phyloP scores from a whole-genome alignment of 2,113 vertebrate species.

The Argyrosomus japonicus region DNA sequence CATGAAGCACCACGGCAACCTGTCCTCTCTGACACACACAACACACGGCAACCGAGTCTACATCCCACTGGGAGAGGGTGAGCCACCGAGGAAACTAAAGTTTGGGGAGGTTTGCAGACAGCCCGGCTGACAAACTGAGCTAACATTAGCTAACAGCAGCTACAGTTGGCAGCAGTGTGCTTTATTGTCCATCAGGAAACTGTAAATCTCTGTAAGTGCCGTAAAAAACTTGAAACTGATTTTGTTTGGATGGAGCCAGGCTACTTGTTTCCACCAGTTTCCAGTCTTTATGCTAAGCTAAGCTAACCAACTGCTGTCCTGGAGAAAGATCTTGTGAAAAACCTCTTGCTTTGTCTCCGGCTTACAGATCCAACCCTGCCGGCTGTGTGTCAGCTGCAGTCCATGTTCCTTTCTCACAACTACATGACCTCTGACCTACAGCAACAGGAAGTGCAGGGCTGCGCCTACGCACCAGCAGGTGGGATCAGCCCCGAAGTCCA shows the following conservation, averaged over 20 bases:
- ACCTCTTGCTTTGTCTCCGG: background rate
- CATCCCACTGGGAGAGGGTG: constrained; percentile 82
- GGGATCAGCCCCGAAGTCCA: constrained; percentile 77
- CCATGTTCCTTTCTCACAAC: constrained; percentile 80
- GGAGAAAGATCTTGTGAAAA: background rate
- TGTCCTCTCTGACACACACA: constrained; percentile 83
- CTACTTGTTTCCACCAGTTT: too few species aligned
- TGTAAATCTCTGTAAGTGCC: too few species aligned
- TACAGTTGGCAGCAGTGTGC: too few species aligned
- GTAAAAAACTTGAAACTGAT: too few species aligned
- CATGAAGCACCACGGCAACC: constrained; percentile 70
- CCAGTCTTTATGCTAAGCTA: too few species aligned
- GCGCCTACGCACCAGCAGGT: constrained; percentile 17
- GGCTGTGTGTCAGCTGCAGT: constrained; percentile 77
- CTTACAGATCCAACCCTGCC: constrained; percentile 77
- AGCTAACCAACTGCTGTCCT: too few species aligned
- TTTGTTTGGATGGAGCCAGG: too few species aligned
- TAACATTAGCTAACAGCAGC: too few species aligned
- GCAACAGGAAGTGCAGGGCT: constrained; percentile 79
- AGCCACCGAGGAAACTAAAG: constrained; percentile 21
- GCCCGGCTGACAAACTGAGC: too few species aligned
- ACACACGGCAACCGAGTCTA: constrained; percentile 76
- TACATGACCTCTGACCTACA: constrained; percentile 83
- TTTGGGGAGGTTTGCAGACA: too few species aligned
- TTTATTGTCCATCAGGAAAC: too few species aligned